Evolutionary conservation across 2,888 invertebrate genomes (phyloP).

Genomic region (Harpalus rubripes): DNA sequence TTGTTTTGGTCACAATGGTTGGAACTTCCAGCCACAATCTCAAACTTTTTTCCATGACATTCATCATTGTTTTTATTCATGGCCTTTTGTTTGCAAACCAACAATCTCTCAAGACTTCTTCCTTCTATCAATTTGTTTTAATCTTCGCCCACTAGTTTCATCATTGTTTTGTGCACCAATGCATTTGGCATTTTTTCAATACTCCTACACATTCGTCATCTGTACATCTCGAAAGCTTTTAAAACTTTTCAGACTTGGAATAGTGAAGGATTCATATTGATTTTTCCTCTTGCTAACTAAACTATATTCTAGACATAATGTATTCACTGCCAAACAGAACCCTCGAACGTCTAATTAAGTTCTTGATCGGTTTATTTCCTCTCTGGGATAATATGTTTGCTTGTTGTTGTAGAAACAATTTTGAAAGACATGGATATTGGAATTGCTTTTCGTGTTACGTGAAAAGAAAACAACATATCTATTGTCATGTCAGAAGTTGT

Average conservation of each 20-base stretch:
- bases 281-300: background rate
- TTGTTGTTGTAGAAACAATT: background rate
- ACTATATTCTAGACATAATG: constrained; percentile 12
- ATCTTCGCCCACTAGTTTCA: constrained; percentile 5
- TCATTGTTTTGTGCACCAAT: constrained; percentile 8
- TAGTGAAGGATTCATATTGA: constrained; percentile 11
- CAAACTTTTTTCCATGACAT: constrained; percentile 15
- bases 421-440: constrained; percentile 25
- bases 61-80: constrained; percentile 34
- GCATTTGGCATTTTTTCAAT: constrained; percentile 30
- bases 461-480: constrained; percentile 15
- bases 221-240: constrained; percentile 1
- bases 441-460: constrained; percentile 11
- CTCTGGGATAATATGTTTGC: constrained; percentile 6
- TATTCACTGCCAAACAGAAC: background rate
- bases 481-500: constrained; percentile 45
- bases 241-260: background rate
- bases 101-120: constrained; percentile 22
- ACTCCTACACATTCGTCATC: background rate
- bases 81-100: constrained; percentile 11
- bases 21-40: constrained; percentile 8
- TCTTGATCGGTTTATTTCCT: constrained; percentile 8
- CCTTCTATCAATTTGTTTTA: constrained; percentile 14
- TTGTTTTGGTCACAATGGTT: constrained; percentile 21
- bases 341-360: background rate